Conservation (phyloP, 2,888 invertebrate genomes). For the Pristionchus mayeri region DNA sequence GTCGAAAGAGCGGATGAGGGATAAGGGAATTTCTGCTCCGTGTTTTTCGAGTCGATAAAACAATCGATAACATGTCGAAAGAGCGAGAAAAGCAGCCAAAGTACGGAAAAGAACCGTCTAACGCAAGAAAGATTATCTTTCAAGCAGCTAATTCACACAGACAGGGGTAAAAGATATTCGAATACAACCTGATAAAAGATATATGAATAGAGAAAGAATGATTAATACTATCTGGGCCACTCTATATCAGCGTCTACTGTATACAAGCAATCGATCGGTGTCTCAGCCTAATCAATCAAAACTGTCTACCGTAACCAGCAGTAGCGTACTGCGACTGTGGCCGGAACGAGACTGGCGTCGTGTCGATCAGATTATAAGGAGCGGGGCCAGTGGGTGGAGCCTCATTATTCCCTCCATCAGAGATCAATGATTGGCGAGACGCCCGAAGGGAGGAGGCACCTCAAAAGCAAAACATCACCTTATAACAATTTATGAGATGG, state of each 20-base stretch:
- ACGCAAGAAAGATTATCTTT: background rate
- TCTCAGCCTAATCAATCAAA: constrained; percentile 23
- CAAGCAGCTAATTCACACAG: background rate
- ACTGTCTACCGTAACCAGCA: constrained; percentile 43
- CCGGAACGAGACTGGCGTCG: constrained; percentile 14
- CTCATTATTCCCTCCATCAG: background rate
- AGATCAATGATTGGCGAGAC: constrained; percentile 38
- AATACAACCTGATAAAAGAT: background rate
- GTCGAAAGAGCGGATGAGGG: constrained; percentile 21
- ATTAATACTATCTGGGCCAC: constrained; percentile 5
- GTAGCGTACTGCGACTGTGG: constrained; percentile 4
- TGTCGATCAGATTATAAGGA: constrained; percentile 16
- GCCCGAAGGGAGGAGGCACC: constrained; percentile 28
- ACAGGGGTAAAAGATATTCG: background rate
- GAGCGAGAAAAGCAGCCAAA: background rate
- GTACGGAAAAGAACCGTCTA: background rate
- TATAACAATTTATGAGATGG: too few species aligned
- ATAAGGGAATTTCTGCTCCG: constrained; percentile 1
- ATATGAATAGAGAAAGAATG: background rate
- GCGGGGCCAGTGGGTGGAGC: constrained; percentile 20
- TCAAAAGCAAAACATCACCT: background rate
- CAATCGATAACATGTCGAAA: constrained; percentile 38
- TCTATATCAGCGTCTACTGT: background rate
- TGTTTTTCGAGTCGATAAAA: constrained; percentile 11
- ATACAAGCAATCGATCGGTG: background rate